phyloP scores from a whole-genome alignment of 2,888 invertebrate genomes.

The Synergus laeviventris region DNA sequence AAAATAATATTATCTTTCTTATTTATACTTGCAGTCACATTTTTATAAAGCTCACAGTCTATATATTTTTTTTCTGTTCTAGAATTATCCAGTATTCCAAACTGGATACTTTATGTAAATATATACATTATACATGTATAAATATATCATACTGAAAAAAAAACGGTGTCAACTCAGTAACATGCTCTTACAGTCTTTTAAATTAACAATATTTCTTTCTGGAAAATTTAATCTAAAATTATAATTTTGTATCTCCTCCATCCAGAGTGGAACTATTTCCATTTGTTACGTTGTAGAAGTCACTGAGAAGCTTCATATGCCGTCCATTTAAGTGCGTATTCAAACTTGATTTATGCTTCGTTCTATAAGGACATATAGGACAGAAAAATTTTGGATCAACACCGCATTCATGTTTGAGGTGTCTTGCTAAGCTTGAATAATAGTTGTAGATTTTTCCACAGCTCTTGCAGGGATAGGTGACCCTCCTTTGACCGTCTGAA shows the following conservation, averaged over 20 bases:
- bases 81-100: neutral
- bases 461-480: constrained; percentile 72
- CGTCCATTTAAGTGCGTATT: constrained; percentile 72
- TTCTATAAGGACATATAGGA: constrained; percentile 74
- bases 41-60: neutral
- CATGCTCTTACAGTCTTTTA: no score
- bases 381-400: constrained; percentile 77
- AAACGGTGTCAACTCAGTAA: neutral
- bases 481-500: constrained; percentile 59
- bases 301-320: constrained; percentile 68
- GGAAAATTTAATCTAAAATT: no score
- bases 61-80: neutral
- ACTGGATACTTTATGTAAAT: neutral
- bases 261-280: constrained; percentile 54
- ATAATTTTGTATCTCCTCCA: constrained; percentile 12
- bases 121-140: neutral
- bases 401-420: constrained; percentile 77
- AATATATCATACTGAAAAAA: neutral
- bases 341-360: constrained; percentile 72
- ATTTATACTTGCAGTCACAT: neutral
- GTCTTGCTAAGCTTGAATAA: constrained; percentile 74
- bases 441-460: constrained; percentile 77
- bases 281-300: constrained; percentile 61
- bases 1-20: neutral
- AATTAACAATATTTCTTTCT: no score